A percentile compares a stretch with the other conserved stretches of the same genome.
Evolutionary conservation across 2,888 invertebrate species (phyloP).

Genomic region (Stegophylla sp.): DNA sequence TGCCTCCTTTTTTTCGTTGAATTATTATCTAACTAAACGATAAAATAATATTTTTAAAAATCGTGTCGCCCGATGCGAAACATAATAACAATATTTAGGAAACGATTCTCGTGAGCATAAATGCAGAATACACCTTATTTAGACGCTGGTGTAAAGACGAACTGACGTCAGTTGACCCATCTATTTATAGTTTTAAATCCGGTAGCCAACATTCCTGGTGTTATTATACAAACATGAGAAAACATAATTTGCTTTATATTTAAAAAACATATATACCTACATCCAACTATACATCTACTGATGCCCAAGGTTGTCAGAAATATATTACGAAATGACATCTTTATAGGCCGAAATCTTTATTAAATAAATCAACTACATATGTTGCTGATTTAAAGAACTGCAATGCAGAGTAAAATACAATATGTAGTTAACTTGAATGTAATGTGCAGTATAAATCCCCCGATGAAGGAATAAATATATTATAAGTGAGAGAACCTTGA

Average conservation of each 20-base stretch:
- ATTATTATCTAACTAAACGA: constrained; percentile 4
- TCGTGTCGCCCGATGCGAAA: neutral
- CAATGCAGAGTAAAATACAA: neutral
- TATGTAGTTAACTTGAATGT: no score
- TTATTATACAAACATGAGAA: constrained; percentile 32
- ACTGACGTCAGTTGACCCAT: constrained; percentile 53
- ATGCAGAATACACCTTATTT: constrained; percentile 44
- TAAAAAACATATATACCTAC: constrained; percentile 3
- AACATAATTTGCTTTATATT: constrained; percentile 11
- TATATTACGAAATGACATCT: neutral
- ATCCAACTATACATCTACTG: neutral
- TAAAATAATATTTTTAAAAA: neutral
- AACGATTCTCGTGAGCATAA: neutral
- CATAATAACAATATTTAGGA: constrained; percentile 17
- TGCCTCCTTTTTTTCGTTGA: neutral
- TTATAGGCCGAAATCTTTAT: constrained; percentile 5
- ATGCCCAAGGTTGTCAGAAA: neutral
- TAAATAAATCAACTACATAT: neutral
- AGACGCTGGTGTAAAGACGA: constrained; percentile 15
- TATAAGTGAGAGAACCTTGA: constrained; percentile 15
- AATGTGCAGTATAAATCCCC: neutral
- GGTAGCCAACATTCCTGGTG: constrained; percentile 57
- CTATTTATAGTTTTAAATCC: constrained; percentile 57
- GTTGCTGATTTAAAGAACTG: neutral
- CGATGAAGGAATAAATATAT: neutral